Percentiles rank a stretch among this genome's conserved stretches.
Evolutionary conservation across 2,888 invertebrate genomes (phyloP).

Genomic region (Amaurobius ferox): DNA sequence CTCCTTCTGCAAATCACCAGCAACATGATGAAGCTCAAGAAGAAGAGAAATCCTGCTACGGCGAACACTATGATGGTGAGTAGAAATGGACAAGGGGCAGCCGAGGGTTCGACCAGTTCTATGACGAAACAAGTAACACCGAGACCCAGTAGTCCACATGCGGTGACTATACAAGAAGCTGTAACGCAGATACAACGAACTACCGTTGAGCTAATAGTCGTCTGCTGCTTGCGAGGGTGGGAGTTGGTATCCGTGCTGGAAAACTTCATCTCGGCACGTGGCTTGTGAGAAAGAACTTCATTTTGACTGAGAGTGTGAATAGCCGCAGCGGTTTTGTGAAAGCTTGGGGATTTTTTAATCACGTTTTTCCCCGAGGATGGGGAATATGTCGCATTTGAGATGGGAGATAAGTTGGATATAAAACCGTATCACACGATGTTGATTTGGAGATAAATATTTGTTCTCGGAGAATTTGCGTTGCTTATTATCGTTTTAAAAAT

Average conservation of each 20-base stretch:
- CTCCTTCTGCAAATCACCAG: constrained; percentile 29
- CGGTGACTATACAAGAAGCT: constrained; percentile 34
- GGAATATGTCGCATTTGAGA: no score
- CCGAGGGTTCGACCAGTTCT: not conserved
- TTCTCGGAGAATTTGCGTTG: no score
- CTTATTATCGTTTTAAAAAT: no score
- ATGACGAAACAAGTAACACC: constrained; percentile 44
- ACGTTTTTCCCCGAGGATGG: not conserved
- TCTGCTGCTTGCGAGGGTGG: constrained; percentile 24
- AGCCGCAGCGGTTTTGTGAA: not conserved
- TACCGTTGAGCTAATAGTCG: constrained; percentile 36
- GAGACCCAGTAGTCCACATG: constrained; percentile 46
- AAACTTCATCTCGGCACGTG: not conserved
- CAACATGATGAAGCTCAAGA: constrained; percentile 6
- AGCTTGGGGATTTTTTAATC: not conserved
- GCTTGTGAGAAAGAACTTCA: not conserved
- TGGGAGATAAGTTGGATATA: no score
- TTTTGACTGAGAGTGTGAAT: not conserved
- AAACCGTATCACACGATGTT: no score
- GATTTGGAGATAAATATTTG: no score
- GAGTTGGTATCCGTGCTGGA: not conserved
- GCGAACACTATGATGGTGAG: constrained; percentile 37
- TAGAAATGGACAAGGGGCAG: constrained; percentile 29
- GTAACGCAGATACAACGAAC: constrained; percentile 58
- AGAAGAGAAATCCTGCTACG: constrained; percentile 33